Conservation (phyloP, 2,888 invertebrate species). For the Stratiomys singularior region DNA sequence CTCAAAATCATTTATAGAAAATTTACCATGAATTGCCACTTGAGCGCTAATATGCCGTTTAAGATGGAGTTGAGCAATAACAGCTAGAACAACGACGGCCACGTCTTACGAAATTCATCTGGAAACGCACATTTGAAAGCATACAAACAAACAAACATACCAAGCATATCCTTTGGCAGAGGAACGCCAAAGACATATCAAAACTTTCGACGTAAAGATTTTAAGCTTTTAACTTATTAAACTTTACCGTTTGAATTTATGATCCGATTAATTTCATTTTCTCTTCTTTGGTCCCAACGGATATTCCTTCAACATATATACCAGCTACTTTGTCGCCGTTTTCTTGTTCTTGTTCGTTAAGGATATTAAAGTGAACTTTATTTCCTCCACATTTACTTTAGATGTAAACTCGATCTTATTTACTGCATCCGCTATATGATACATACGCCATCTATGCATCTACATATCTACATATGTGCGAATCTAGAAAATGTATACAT, state of each 20-base stretch:
- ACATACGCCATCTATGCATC: not conserved
- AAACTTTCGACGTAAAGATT: slow-evolving; percentile 31
- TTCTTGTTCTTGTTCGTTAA: not conserved
- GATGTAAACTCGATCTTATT: slow-evolving; percentile 31
- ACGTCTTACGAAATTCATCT: not conserved
- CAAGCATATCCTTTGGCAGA: not conserved
- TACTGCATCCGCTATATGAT: not conserved
- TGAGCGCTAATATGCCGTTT: not conserved
- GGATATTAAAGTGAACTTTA: slow-evolving; percentile 36
- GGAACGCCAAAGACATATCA: not conserved
- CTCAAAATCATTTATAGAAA: slow-evolving; percentile 20
- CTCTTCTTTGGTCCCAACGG: not conserved
- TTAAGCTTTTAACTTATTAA: slow-evolving; percentile 41
- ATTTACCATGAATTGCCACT: slow-evolving; percentile 31
- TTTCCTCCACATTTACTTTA: not conserved
- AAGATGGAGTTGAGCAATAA: not conserved
- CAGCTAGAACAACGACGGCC: not conserved
- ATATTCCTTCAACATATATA: slow-evolving; percentile 4
- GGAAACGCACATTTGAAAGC: not conserved
- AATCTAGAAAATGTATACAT: not conserved
- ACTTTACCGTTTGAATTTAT: slow-evolving; percentile 38
- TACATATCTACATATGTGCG: not conserved
- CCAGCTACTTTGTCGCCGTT: not conserved
- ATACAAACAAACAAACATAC: not conserved
- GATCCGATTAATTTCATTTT: slow-evolving; percentile 42